Evolutionary conservation across 2,888 invertebrate genomes (phyloP).

Genomic region (Thelaira solivaga): DNA sequence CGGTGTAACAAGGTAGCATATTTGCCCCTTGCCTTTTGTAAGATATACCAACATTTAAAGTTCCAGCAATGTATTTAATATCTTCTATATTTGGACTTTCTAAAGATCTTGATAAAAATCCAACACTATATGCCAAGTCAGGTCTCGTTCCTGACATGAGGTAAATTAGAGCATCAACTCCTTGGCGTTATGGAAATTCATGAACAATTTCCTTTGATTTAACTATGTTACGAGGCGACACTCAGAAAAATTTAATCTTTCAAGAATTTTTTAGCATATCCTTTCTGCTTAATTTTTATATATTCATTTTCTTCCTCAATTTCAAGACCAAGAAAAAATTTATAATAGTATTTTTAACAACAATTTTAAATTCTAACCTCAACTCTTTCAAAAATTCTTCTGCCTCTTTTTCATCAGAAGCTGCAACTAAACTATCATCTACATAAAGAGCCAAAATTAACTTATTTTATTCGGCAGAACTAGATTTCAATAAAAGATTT

Average conservation of each 20-base stretch:
- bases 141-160: background rate
- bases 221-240: background rate
- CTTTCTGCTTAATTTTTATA: slow-evolving; percentile 44
- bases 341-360: slow-evolving; percentile 73
- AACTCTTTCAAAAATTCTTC: slow-evolving; percentile 39
- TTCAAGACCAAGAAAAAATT: slow-evolving; percentile 66
- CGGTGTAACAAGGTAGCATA: no score
- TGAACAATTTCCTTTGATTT: no score
- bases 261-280: background rate
- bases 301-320: slow-evolving; percentile 28
- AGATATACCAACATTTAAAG: no score
- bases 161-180: background rate
- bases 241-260: background rate
- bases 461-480: slow-evolving; percentile 54
- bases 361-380: slow-evolving; percentile 72
- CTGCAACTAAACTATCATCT: slow-evolving; percentile 55
- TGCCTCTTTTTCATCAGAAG: slow-evolving; percentile 24
- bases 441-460: background rate
- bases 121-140: background rate
- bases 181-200: background rate
- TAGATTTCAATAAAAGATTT: slow-evolving; percentile 40
- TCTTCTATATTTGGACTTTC: background rate
- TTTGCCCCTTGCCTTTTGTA: no score
- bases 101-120: background rate
- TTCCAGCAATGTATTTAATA: no score